These are phyloP conservation scores for Vulpes vulpes DNA, from an alignment of 2,113 vertebrate genomes.

Conservation along the genomic window DNA sequence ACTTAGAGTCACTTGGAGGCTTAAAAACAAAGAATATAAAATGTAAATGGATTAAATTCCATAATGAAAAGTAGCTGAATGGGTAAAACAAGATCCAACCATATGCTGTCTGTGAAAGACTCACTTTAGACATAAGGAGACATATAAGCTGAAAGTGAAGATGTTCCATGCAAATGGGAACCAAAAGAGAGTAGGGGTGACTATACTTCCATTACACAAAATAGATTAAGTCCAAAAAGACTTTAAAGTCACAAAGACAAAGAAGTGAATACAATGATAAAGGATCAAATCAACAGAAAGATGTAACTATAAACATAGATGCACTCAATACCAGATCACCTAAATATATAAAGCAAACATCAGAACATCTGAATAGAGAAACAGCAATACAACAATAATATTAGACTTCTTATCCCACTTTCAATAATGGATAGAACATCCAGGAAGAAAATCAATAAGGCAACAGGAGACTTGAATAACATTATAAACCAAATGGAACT, in stretches of 20 bases:
- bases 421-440: neutral
- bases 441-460: neutral
- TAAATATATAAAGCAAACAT: neutral
- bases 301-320: neutral
- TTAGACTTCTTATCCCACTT: neutral
- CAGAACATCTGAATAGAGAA: neutral
- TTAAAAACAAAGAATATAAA: slow-evolving; percentile 33
- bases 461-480: neutral
- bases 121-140: neutral
- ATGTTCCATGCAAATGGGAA: neutral
- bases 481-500: neutral
- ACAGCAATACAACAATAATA: neutral
- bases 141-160: neutral
- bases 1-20: neutral
- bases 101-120: neutral
- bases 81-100: neutral
- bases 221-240: neutral
- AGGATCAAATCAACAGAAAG: neutral
- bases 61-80: neutral
- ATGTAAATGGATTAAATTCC: neutral
- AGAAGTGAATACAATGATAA: neutral
- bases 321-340: neutral
- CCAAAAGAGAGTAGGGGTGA: neutral
- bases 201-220: neutral
- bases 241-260: neutral